Evolutionary conservation across 1,140 invertebrate genomes (phyloP).

Genomic region (Euura saliciscinereae): DNA sequence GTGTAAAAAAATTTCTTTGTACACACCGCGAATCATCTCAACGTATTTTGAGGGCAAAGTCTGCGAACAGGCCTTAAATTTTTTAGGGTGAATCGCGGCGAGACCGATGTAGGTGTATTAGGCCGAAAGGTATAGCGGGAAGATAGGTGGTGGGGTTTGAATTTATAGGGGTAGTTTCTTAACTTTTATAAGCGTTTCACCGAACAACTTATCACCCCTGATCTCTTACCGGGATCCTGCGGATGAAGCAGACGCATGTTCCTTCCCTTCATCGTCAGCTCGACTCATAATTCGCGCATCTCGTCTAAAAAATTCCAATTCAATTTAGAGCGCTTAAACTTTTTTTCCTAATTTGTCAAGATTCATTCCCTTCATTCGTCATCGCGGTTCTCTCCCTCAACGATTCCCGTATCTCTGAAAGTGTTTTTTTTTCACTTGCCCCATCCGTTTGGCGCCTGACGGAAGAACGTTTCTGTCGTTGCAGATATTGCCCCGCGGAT

Average conservation of each 20-base stretch:
- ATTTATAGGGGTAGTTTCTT: slow-evolving; percentile 41
- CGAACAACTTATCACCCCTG: slow-evolving; percentile 27
- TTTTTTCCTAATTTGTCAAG: too few species aligned
- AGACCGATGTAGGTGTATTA: slow-evolving; percentile 33
- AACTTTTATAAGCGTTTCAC: slow-evolving; percentile 33
- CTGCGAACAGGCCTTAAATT: slow-evolving; percentile 11
- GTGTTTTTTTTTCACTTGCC: too few species aligned
- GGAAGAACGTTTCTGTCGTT: too few species aligned
- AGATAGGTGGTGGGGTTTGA: slow-evolving; percentile 25
- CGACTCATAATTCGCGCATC: background rate
- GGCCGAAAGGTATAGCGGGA: slow-evolving; percentile 24
- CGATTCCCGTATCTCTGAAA: too few species aligned
- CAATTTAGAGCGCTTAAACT: background rate
- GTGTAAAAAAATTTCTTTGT: background rate
- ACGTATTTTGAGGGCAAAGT: background rate
- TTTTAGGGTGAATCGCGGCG: background rate
- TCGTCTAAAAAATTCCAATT: background rate
- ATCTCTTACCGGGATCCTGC: background rate
- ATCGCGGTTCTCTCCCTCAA: too few species aligned
- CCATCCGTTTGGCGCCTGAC: too few species aligned
- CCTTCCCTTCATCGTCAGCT: background rate
- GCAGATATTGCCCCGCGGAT: too few species aligned
- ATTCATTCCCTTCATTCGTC: too few species aligned
- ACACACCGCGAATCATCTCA: background rate
- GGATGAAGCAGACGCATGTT: background rate